These are phyloP conservation scores for human DNA, from an alignment of 2,113 vertebrate species.

Conservation along the genomic window GRCh38 chr4:142156001-142156500, in stretches of 20 bases:
- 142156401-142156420: constrained; percentile 67
- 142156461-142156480: constrained; percentile 44
- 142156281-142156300: constrained; percentile 51
- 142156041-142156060: background rate
- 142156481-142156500: background rate
- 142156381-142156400: constrained; percentile 62
- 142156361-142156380: background rate
- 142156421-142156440: constrained; percentile 50
- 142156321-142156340: constrained; percentile 28
- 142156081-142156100: background rate
- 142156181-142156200: background rate
- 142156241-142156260: constrained; percentile 34
- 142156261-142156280: background rate
- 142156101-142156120: background rate
- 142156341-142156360: constrained; percentile 56
- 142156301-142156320: background rate
- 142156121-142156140: constrained; percentile 19
- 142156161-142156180: background rate
- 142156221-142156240: constrained; percentile 29
- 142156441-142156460: background rate
- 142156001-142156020: background rate
- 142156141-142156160: background rate
- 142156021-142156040: background rate
- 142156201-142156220: constrained; percentile 32
- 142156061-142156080: constrained; percentile 17